Percentiles rank a stretch among this genome's conserved stretches.
Evolutionary conservation across 2,888 invertebrate genomes (phyloP).

Genomic region (Stomorhina lunata): DNA sequence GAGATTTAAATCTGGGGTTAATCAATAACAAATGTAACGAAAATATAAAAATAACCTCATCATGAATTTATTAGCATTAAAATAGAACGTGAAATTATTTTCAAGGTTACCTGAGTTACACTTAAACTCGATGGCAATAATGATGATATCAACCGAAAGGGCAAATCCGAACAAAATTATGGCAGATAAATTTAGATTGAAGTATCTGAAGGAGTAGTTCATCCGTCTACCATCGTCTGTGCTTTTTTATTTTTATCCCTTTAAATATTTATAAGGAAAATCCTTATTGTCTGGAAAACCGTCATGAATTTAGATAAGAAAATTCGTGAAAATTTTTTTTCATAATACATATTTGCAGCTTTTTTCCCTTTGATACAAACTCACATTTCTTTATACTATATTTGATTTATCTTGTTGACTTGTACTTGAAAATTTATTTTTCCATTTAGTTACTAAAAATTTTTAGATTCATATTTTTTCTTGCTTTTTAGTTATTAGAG

Average conservation of each 20-base stretch:
- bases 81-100: not conserved
- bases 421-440: slow-evolving; percentile 6
- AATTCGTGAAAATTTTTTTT: slow-evolving; percentile 39
- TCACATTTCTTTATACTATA: not conserved
- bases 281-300: slow-evolving; percentile 24
- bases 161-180: slow-evolving; percentile 5
- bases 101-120: slow-evolving; percentile 17
- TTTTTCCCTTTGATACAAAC: not conserved
- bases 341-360: not conserved
- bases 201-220: not conserved
- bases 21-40: slow-evolving; percentile 11
- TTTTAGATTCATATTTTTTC: not conserved
- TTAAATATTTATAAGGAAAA: not conserved
- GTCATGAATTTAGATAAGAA: slow-evolving; percentile 55
- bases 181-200: slow-evolving; percentile 2
- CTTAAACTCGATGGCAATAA: not conserved
- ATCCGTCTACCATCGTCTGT: not conserved
- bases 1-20: slow-evolving; percentile 15
- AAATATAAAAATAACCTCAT: slow-evolving; percentile 9
- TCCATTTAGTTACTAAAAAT: not conserved
- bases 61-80: slow-evolving; percentile 33
- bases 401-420: slow-evolving; percentile 40
- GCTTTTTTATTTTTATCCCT: not conserved
- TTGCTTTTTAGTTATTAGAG: slow-evolving; percentile 4
- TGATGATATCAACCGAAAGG: not conserved